phyloP scores from a whole-genome alignment of 2,113 vertebrate genomes.

The Corythornis cristatus region DNA sequence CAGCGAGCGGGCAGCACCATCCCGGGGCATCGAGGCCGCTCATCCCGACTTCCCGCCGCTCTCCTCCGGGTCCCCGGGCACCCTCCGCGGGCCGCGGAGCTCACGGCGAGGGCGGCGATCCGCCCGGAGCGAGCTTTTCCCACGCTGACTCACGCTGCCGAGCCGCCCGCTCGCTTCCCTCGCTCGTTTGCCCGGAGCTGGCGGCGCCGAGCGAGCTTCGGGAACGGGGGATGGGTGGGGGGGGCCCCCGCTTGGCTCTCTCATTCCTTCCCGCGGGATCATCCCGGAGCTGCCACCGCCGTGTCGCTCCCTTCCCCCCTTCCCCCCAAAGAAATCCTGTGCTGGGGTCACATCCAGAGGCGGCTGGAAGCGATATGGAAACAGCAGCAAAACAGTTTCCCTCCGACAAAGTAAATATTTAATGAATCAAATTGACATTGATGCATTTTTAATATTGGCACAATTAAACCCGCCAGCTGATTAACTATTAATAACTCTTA shows the following conservation, averaged over 20 bases:
- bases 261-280: background rate
- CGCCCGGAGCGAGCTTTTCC: slow-evolving; percentile 15
- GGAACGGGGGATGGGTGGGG: background rate
- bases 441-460: slow-evolving; percentile 78
- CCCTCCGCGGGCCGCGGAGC: background rate
- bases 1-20: background rate
- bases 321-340: background rate
- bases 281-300: background rate
- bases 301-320: background rate
- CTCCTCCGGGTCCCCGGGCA: background rate
- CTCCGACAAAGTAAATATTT: slow-evolving; percentile 75
- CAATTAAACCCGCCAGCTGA: slow-evolving; percentile 73
- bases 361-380: slow-evolving; percentile 65
- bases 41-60: accelerated
- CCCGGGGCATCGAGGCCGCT: accelerated
- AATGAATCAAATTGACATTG: slow-evolving; percentile 77
- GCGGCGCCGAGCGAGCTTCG: background rate
- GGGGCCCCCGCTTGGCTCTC: background rate
- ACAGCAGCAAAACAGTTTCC: slow-evolving; percentile 74
- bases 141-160: slow-evolving; percentile 56
- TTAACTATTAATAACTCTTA: slow-evolving; percentile 76
- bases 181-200: background rate
- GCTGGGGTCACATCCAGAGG: slow-evolving; percentile 55
- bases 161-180: background rate
- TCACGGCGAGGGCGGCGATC: accelerated